A percentile compares a stretch with the other conserved stretches of the same genome.
phyloP scores from a whole-genome alignment of 2,113 vertebrate genomes.

The Python bivittatus region DNA sequence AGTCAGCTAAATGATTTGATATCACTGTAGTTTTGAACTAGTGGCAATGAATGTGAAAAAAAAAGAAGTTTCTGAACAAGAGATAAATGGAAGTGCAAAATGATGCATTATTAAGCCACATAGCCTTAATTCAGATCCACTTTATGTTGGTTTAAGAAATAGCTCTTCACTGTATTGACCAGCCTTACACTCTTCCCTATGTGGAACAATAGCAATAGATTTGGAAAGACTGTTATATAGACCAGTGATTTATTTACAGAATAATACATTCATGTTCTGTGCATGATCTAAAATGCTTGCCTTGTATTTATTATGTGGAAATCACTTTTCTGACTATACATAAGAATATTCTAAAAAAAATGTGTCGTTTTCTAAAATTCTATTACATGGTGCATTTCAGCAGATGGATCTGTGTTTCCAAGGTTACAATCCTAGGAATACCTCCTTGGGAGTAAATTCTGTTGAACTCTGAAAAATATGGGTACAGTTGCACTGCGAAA shows the following conservation, averaged over 20 bases:
- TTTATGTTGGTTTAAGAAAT: neutral
- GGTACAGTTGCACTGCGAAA: neutral
- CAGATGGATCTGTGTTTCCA: neutral
- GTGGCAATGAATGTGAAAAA: neutral
- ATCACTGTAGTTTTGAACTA: neutral
- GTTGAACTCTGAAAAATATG: constrained; percentile 1
- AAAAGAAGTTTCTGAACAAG: neutral
- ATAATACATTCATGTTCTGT: constrained; percentile 12
- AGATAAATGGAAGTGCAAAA: neutral
- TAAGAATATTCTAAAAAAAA: neutral
- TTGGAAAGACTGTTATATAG: neutral
- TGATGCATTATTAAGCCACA: neutral
- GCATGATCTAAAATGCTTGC: constrained; percentile 14
- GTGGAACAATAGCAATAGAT: neutral
- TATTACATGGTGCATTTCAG: neutral
- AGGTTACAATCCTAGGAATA: neutral
- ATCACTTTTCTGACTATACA: neutral
- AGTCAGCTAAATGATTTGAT: neutral
- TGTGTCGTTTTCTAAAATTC: neutral
- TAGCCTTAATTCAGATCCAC: neutral
- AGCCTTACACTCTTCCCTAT: neutral
- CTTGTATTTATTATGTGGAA: neutral
- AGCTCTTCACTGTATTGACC: neutral
- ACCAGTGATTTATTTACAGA: constrained; percentile 22
- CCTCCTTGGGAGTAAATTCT: neutral